These are phyloP conservation scores for Upupa epops DNA, from an alignment of 2,113 vertebrate species.

Conservation along the genomic window DNA sequence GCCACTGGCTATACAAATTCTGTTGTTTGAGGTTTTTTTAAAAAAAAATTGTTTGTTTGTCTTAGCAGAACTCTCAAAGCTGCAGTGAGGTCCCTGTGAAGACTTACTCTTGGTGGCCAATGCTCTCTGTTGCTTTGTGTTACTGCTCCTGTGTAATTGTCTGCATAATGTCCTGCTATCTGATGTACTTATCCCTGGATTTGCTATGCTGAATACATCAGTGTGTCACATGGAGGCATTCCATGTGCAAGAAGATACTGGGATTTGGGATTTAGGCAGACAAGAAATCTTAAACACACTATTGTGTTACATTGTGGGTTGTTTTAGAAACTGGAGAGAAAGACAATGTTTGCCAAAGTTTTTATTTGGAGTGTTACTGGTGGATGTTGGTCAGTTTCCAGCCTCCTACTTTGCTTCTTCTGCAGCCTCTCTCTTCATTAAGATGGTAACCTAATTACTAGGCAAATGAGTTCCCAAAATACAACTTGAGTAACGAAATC, in stretches of 20 bases:
- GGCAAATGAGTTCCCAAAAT: not conserved
- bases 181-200: not conserved
- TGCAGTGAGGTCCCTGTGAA: not conserved
- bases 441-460: not conserved
- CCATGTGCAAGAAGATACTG: not conserved
- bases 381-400: not conserved
- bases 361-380: not conserved
- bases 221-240: not conserved
- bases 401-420: not conserved
- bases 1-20: not conserved
- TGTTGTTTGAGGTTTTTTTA: not conserved
- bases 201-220: not conserved
- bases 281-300: not conserved
- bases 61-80: not conserved
- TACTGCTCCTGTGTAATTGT: not conserved
- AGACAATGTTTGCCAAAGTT: not conserved
- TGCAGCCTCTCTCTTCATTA: not conserved
- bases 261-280: not conserved
- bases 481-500: not conserved
- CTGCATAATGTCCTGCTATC: not conserved
- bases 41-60: not conserved
- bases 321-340: not conserved
- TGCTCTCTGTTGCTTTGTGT: fast-evolving
- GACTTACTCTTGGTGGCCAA: not conserved
- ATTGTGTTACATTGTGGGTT: not conserved